Conservation (phyloP, 2,113 vertebrate species). For the Tringa solitaria region DNA sequence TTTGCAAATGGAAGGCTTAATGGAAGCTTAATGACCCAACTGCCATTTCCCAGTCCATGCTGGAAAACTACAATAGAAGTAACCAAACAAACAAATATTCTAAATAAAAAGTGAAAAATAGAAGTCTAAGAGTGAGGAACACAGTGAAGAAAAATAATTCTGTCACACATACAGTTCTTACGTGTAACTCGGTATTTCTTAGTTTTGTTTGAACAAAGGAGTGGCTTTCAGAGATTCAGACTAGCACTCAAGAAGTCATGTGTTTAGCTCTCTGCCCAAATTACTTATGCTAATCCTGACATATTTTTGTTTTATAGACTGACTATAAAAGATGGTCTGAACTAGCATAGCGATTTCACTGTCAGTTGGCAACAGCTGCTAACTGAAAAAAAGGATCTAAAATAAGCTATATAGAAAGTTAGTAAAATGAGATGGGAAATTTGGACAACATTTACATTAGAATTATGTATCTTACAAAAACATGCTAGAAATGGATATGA, state of each 20-base stretch:
- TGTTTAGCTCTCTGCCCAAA: not conserved
- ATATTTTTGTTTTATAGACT: not conserved
- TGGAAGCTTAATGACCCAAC: not conserved
- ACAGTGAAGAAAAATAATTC: not conserved
- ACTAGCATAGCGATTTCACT: not conserved
- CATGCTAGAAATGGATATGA: not conserved
- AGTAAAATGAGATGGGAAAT: not conserved
- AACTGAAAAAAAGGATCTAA: not conserved
- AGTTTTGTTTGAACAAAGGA: not conserved
- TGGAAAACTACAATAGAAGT: not conserved
- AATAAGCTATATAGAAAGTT: not conserved
- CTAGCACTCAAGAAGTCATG: not conserved
- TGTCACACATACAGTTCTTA: accelerated
- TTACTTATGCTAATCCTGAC: not conserved
- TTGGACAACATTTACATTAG: not conserved
- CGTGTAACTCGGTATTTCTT: not conserved
- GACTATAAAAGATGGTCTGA: not conserved
- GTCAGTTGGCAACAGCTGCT: not conserved
- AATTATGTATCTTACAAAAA: not conserved
- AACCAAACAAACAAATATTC: not conserved
- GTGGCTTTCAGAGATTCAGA: not conserved
- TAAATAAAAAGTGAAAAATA: not conserved
- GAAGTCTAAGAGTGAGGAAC: not conserved
- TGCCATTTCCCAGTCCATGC: not conserved
- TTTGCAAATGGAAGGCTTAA: not conserved